Evolutionary conservation across 2,888 invertebrate genomes (phyloP).

Genomic region (Pseudoips prasinana): DNA sequence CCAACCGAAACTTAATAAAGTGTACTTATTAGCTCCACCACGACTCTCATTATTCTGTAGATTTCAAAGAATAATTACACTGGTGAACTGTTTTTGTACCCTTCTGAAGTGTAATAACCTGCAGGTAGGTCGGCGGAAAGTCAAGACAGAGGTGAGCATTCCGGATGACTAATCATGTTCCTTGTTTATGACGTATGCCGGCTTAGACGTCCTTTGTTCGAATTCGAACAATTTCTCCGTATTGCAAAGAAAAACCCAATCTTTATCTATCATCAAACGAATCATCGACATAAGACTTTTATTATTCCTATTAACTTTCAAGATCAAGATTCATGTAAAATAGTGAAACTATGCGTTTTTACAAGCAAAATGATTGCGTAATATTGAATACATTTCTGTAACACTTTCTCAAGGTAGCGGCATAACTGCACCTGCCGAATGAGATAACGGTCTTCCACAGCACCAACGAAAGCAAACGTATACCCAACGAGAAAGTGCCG

Average conservation of each 20-base stretch:
- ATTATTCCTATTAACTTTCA: too few species aligned
- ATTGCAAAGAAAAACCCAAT: conserved; percentile 6
- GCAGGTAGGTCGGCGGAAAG: conserved; percentile 71
- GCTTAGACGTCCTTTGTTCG: conserved; percentile 36
- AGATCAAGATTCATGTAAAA: too few species aligned
- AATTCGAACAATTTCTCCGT: conserved; percentile 13
- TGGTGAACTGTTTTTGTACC: conserved; percentile 61
- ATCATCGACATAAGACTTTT: too few species aligned
- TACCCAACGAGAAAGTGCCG: conserved; percentile 71
- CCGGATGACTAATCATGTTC: conserved; percentile 55
- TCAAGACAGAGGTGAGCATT: conserved; percentile 55
- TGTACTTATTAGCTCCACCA: conserved; percentile 37
- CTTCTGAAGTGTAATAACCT: conserved; percentile 65
- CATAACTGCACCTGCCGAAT: conserved; percentile 75
- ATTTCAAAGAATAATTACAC: conserved; percentile 51
- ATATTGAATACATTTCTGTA: conserved; percentile 64
- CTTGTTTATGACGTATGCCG: conserved; percentile 38
- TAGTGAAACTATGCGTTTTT: too few species aligned
- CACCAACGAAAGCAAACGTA: conserved; percentile 77
- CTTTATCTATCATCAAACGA: too few species aligned
- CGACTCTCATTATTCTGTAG: conserved; percentile 38
- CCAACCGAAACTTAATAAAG: conserved; percentile 6
- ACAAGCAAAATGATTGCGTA: conserved; percentile 45
- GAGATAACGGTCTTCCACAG: conserved; percentile 70
- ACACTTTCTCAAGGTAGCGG: conserved; percentile 70